Percentiles rank a stretch among this genome's conserved stretches.
phyloP scores from a whole-genome alignment of 1,140 invertebrate genomes.

The Colletes gigas region DNA sequence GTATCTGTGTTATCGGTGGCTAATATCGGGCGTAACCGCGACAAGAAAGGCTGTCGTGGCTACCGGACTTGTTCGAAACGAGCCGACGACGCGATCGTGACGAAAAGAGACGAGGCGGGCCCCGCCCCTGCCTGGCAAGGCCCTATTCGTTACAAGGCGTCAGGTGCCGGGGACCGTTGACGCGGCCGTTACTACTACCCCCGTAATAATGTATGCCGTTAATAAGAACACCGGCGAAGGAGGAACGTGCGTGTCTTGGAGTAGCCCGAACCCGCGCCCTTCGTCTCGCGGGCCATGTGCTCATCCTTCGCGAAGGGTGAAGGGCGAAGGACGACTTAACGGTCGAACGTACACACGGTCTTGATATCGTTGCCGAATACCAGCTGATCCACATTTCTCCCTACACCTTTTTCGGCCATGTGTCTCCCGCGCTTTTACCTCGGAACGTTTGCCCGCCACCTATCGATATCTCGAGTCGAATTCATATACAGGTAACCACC shows the following conservation, averaged over 20 bases:
- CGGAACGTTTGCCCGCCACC: too few species aligned
- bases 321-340: slow-evolving; percentile 56
- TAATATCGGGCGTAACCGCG: not conserved
- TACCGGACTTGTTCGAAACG: slow-evolving; percentile 33
- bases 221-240: slow-evolving; percentile 51
- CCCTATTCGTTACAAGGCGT: slow-evolving; percentile 65
- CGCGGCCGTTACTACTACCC: slow-evolving; percentile 65
- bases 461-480: too few species aligned
- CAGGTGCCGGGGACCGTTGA: slow-evolving; percentile 69
- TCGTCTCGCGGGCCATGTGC: slow-evolving; percentile 61
- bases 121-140: slow-evolving; percentile 42
- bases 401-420: slow-evolving; percentile 50
- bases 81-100: slow-evolving; percentile 43
- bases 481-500: too few species aligned
- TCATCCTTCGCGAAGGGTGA: slow-evolving; percentile 55
- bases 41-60: slow-evolving; percentile 40
- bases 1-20: not conserved
- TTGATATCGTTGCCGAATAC: slow-evolving; percentile 47
- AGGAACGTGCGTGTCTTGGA: slow-evolving; percentile 62
- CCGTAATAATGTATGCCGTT: slow-evolving; percentile 67
- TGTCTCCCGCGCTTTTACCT: slow-evolving; percentile 62
- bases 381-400: slow-evolving; percentile 60
- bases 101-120: slow-evolving; percentile 61
- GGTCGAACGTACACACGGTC: slow-evolving; percentile 46
- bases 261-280: slow-evolving; percentile 31